Percentiles rank a stretch among this genome's conserved stretches.
These are phyloP conservation scores for Thinocorus orbignyianus DNA, from an alignment of 2,113 vertebrate species.

Conservation along the genomic window DNA sequence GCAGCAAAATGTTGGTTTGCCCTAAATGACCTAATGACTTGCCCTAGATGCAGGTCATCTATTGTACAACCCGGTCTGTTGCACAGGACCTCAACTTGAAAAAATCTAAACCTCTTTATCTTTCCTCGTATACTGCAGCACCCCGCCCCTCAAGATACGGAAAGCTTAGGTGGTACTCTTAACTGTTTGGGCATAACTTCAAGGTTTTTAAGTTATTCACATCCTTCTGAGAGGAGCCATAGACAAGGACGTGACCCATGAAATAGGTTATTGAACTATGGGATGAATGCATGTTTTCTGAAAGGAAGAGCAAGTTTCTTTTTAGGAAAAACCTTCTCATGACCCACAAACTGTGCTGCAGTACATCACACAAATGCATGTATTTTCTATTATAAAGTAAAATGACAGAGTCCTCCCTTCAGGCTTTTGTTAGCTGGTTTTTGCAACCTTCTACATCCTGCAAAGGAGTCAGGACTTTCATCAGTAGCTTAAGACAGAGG, in stretches of 20 bases:
- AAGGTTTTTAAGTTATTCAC: background rate
- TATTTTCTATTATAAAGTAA: background rate
- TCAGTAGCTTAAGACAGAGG: background rate
- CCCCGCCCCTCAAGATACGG: fast-evolving
- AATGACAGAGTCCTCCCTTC: background rate
- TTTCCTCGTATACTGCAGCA: background rate
- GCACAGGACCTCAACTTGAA: fast-evolving
- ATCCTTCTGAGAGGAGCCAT: background rate
- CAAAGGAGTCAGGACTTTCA: background rate
- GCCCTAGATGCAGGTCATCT: fast-evolving
- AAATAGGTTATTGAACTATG: background rate
- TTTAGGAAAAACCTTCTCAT: background rate
- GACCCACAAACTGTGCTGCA: background rate
- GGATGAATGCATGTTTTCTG: background rate
- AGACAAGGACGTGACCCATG: background rate
- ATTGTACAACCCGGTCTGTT: background rate
- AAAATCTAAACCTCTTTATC: background rate
- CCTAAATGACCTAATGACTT: background rate
- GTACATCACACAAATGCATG: background rate
- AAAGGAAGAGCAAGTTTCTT: background rate
- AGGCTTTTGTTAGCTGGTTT: background rate
- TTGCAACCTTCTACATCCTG: background rate
- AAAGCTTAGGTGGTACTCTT: background rate
- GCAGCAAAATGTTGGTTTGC: background rate
- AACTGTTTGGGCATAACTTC: background rate